Conservation (phyloP, 2,888 invertebrate species). For the Eupithecia centaureata region DNA sequence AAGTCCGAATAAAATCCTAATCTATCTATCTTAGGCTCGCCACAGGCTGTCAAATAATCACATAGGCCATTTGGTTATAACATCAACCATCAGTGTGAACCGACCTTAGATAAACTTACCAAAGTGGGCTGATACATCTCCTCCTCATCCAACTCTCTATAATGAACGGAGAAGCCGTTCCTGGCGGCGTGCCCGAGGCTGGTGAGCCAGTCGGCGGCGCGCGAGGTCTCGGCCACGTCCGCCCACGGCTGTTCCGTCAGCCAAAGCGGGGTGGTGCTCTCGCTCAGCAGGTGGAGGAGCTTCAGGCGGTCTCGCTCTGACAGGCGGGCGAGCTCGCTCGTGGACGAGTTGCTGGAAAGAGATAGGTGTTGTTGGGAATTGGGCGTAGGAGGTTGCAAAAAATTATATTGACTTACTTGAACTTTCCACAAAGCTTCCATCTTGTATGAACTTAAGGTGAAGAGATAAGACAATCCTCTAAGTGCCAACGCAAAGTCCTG, state of each 20-base stretch:
- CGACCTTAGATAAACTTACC: conserved; percentile 73
- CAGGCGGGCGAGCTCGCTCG: conserved; percentile 66
- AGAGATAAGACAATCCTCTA: background rate
- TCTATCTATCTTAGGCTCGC: too few relatives aligned
- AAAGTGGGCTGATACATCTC: conserved; percentile 86
- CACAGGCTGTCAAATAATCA: too few relatives aligned
- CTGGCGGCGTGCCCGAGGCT: conserved; percentile 89
- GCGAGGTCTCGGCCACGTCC: conserved; percentile 61
- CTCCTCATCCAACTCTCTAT: conserved; percentile 85
- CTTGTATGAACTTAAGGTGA: background rate
- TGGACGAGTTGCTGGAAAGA: conserved; percentile 67
- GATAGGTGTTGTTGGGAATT: conserved; percentile 1
- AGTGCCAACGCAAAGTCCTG: background rate
- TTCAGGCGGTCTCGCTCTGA: conserved; percentile 60
- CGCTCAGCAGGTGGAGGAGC: conserved; percentile 58
- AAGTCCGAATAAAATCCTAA: too few relatives aligned
- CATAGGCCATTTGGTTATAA: background rate
- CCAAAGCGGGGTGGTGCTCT: conserved; percentile 69
- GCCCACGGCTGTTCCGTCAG: conserved; percentile 58
- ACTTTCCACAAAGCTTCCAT: background rate
- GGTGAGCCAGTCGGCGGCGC: conserved; percentile 89
- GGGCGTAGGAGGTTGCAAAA: background rate
- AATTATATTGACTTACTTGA: background rate
- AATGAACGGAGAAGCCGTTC: conserved; percentile 88
- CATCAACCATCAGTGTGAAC: background rate